A percentile compares a stretch with the other conserved stretches of the same genome.
Conservation (phyloP, 2,797 vertebrate species). For the Sarcophilus harrisii region DNA sequence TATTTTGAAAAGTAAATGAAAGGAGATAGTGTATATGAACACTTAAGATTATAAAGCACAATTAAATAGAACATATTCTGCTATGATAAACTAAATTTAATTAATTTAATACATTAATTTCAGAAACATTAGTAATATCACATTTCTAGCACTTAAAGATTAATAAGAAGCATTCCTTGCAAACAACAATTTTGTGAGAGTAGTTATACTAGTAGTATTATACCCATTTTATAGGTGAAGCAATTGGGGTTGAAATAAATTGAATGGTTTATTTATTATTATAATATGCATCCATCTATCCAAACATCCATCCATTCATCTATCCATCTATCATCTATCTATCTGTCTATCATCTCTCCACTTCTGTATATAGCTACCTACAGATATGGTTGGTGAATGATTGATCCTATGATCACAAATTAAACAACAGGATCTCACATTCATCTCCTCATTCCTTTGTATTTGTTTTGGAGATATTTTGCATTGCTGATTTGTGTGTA, state of each 20-base stretch:
- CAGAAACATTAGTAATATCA: background rate
- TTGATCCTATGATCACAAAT: background rate
- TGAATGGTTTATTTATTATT: background rate
- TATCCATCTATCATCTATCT: background rate
- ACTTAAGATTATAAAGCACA: background rate
- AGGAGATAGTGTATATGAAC: background rate
- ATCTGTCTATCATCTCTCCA: background rate
- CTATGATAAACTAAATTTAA: background rate
- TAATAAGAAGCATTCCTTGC: background rate
- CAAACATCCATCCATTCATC: no score
- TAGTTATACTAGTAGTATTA: background rate
- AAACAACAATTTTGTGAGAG: background rate
- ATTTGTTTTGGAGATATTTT: background rate
- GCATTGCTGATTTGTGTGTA: background rate
- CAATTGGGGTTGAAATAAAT: background rate
- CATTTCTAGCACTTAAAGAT: background rate
- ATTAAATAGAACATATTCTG: background rate
- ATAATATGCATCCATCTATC: background rate
- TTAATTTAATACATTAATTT: background rate
- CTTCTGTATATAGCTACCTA: background rate
- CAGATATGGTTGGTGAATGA: background rate
- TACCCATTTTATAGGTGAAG: background rate
- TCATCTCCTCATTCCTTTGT: background rate
- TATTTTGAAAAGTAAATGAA: background rate
- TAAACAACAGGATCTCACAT: background rate